Evolutionary conservation across 2,888 invertebrate species (phyloP), one percentile per base, ranked within the genome.

Genomic region (Sisyra terminalis): DNA sequence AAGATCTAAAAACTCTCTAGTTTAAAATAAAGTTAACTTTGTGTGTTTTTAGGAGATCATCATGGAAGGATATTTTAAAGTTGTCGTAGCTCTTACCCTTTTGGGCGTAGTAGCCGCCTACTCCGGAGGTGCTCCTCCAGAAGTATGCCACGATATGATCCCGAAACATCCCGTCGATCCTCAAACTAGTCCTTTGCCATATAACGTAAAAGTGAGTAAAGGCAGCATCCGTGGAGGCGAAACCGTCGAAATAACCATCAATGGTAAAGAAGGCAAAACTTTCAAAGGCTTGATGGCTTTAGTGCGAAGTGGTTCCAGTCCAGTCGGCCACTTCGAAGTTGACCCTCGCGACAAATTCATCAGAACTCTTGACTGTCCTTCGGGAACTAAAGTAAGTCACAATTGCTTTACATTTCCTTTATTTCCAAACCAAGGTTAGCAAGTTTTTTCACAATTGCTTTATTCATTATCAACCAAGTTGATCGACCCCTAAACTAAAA

Each of bases 261-360:
- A 57, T 10, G 73, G 73, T 42, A 65, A 63, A 36, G 54, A 54
- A 2, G 52, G 58, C 4, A 59, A 72, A 53, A 65, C 61, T 42
- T 74, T 79, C 59, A 69, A 74, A 43, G 82, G 81, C 11, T 69
- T 77, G 54, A 60, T 81, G 45, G 55, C 80, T 45, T 76, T 81
- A 60, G 80, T 76, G 1, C 70, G 79, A 36, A 58, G 68, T 11
- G 65, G 69, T 5, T 63, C 70, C 44, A 67, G 69, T 42, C 71
- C 75, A 1, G 69, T 80, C 3, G 82, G 82, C 18, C 60, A 61
- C 39, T 81, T 80, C 59, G 60, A 65, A n/a, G 57, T 75, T 7
- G 58, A 69, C 8, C 57, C 64, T 17, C 59, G 57, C 40, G 69
- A 74, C 45, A 55, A 54, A 47, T 66, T 67, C 51, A 67, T 71